Conservation (phyloP, 2,113 vertebrate species). For the Suncus etruscus region DNA sequence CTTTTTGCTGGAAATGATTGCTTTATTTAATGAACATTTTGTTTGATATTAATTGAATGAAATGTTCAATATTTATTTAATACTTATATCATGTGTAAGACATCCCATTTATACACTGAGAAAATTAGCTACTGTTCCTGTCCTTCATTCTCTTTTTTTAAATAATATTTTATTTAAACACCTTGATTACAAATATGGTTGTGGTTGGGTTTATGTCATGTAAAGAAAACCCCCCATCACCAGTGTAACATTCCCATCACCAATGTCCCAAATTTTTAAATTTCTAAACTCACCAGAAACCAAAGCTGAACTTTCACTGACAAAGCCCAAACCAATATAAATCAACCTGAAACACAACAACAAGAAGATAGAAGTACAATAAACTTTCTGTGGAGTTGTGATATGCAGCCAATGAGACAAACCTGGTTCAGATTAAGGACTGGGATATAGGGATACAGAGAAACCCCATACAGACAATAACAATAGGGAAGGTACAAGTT, state of each 20-base stretch:
- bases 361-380: not conserved
- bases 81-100: not conserved
- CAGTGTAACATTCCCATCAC: too few species aligned
- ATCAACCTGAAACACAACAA: not conserved
- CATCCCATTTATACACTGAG: not conserved
- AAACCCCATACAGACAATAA: not conserved
- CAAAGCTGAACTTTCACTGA: not conserved
- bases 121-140: not conserved
- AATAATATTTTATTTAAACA: too few species aligned
- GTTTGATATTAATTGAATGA: not conserved
- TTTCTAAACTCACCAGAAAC: too few species aligned
- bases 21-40: not conserved
- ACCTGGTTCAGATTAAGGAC: not conserved
- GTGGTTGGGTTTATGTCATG: too few species aligned
- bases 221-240: too few species aligned
- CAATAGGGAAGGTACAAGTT: not conserved
- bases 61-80: too few species aligned
- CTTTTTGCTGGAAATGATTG: not conserved
- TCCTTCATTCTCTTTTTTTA: not conserved
- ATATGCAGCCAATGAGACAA: not conserved
- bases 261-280: too few species aligned
- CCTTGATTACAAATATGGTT: too few species aligned
- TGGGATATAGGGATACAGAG: not conserved
- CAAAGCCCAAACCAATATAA: conserved; percentile 1
- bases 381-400: too few species aligned